Evolutionary conservation across 2,797 vertebrate genomes (phyloP).

Genomic region (Hydrolagus colliei): DNA sequence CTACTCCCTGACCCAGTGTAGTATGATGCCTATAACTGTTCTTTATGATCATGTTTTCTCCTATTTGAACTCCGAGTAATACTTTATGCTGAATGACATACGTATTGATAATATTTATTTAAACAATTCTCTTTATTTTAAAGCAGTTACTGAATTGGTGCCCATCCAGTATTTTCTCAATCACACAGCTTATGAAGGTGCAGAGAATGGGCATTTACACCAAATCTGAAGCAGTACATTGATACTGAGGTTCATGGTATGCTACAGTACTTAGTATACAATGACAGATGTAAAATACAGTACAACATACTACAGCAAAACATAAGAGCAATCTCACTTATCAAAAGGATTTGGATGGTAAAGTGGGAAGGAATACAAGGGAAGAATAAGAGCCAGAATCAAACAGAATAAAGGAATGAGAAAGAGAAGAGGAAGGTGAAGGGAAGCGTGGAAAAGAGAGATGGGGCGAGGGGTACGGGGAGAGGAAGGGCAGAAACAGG

Average conservation of each 20-base stretch:
- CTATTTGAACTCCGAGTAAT: no score
- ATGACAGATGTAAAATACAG: conserved; percentile 21
- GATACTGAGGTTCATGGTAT: conserved; percentile 14
- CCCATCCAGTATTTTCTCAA: conserved; percentile 21
- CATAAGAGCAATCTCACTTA: conserved; percentile 15
- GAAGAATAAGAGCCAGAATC: background rate
- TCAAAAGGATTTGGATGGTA: conserved; percentile 14
- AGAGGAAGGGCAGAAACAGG: background rate
- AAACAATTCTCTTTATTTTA: conserved; percentile 28
- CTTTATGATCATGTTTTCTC: no score
- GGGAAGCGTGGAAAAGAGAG: background rate
- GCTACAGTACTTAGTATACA: conserved; percentile 18
- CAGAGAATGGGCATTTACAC: conserved; percentile 19
- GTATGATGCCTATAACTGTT: no score
- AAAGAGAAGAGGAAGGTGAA: background rate
- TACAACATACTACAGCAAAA: conserved; percentile 20
- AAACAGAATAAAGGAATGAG: background rate
- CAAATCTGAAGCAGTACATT: conserved; percentile 27
- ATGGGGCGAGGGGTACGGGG: no score
- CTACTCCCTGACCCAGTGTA: no score
- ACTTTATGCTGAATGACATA: background rate
- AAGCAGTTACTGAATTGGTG: conserved; percentile 27
- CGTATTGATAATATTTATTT: conserved; percentile 13
- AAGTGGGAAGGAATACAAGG: background rate
- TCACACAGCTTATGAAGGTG: conserved; percentile 20